A percentile compares a stretch with the other conserved stretches of the same genome.
These are phyloP conservation scores for Neuroscelio doddi DNA, from an alignment of 2,888 invertebrate genomes.

Conservation along the genomic window DNA sequence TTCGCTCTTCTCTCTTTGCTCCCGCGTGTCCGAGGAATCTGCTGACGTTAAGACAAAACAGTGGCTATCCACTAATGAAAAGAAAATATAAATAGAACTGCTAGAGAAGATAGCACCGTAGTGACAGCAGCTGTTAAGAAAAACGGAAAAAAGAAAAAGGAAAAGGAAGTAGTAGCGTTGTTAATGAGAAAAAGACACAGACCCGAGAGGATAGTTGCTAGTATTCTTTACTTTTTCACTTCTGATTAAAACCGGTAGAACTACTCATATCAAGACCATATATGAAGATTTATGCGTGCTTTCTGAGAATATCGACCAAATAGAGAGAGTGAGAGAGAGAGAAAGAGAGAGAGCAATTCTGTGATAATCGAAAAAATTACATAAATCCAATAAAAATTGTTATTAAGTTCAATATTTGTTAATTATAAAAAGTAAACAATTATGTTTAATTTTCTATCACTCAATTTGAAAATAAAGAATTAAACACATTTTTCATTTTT, in stretches of 20 bases:
- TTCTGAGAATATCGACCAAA: background rate
- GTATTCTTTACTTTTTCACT: slow-evolving; percentile 23
- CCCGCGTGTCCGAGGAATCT: slow-evolving; percentile 15
- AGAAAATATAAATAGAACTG: slow-evolving; percentile 63
- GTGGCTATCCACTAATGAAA: slow-evolving; percentile 60
- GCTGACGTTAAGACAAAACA: slow-evolving; percentile 29
- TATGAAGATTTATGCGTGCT: background rate
- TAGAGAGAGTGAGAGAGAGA: too few species aligned
- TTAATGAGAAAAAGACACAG: slow-evolving; percentile 61
- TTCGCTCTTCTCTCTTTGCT: slow-evolving; percentile 9
- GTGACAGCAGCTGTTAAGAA: slow-evolving; percentile 18
- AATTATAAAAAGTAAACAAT: too few species aligned
- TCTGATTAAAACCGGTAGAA: slow-evolving; percentile 36
- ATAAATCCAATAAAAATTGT: too few species aligned
- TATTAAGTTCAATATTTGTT: too few species aligned
- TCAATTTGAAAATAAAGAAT: too few species aligned
- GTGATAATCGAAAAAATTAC: too few species aligned
- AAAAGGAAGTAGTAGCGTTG: slow-evolving; percentile 20
- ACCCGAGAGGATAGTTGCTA: slow-evolving; percentile 16
- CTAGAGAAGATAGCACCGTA: slow-evolving; percentile 17
- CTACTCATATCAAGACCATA: background rate
- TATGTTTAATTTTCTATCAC: too few species aligned
- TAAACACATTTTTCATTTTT: too few species aligned
- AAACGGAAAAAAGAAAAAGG: slow-evolving; percentile 32
- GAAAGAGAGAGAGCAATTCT: too few species aligned